Evolutionary conservation across 2,888 invertebrate species (phyloP).

Genomic region (Acrobasis consociella): DNA sequence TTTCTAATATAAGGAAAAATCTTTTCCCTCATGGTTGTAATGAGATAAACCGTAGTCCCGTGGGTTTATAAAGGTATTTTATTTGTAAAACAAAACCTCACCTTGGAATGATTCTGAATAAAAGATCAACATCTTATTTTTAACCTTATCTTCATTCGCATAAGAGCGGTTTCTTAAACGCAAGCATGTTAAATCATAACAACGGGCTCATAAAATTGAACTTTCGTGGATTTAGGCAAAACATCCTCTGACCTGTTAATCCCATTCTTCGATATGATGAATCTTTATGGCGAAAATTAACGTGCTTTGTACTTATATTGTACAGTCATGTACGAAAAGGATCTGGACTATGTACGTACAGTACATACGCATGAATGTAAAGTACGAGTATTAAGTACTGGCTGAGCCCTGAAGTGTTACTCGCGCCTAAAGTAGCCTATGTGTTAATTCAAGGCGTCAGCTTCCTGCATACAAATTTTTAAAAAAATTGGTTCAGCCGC

Average conservation of each 20-base stretch:
- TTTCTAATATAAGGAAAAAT: too few species aligned
- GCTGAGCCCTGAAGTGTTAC: too few species aligned
- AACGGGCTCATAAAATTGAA: conserved; percentile 27
- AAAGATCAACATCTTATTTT: background rate
- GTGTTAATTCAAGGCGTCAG: too few species aligned
- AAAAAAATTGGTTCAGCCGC: too few species aligned
- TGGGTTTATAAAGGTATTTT: background rate
- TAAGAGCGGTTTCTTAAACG: background rate
- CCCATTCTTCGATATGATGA: conserved; percentile 32
- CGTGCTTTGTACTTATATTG: conserved; percentile 4
- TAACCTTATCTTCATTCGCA: background rate
- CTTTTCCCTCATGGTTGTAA: too few species aligned
- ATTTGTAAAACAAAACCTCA: background rate
- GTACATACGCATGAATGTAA: too few species aligned
- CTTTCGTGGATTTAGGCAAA: conserved; percentile 28
- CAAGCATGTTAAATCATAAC: conserved; percentile 19
- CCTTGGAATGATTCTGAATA: background rate
- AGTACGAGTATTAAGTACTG: too few species aligned
- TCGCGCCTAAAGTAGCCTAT: too few species aligned
- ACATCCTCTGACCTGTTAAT: conserved; percentile 67
- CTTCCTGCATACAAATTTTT: too few species aligned
- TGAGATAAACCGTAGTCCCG: too few species aligned
- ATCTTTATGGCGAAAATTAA: conserved; percentile 14
- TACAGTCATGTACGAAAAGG: conserved; percentile 22
- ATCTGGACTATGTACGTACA: too few species aligned